Evolutionary conservation across 1,140 invertebrate species (phyloP).

Genomic region (Heliothis virescens): DNA sequence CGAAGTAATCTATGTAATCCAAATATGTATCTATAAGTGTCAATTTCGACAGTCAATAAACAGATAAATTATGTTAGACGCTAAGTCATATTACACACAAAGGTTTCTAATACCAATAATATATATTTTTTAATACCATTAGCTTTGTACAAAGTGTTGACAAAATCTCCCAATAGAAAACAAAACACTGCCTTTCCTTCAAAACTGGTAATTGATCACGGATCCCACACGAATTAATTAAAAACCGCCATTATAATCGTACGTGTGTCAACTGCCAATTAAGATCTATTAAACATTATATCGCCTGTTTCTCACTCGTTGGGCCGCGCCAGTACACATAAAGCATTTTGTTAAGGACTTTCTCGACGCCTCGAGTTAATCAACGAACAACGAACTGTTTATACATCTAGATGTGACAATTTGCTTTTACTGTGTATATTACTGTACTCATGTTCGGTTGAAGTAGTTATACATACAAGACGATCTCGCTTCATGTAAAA

Average conservation of each 20-base stretch:
- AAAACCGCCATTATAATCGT: constrained; percentile 28
- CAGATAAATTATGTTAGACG: no score
- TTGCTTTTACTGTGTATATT: background rate
- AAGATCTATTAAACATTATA: constrained; percentile 72
- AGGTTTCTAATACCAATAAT: no score
- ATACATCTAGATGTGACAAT: constrained; percentile 17
- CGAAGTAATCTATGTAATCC: no score
- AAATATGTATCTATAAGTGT: no score
- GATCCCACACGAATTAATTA: constrained; percentile 36
- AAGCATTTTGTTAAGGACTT: constrained; percentile 72
- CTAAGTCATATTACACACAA: no score
- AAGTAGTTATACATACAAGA: background rate
- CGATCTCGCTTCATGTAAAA: background rate
- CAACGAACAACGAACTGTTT: constrained; percentile 44
- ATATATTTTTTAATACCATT: background rate
- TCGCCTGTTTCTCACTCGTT: constrained; percentile 68
- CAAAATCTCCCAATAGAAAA: background rate
- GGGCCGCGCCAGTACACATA: constrained; percentile 68
- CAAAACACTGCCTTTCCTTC: background rate
- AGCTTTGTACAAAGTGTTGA: background rate
- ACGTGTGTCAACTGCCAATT: constrained; percentile 69
- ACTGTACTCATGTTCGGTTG: background rate
- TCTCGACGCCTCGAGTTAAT: constrained; percentile 69
- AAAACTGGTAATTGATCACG: constrained; percentile 14
- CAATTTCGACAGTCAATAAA: no score